Evolutionary conservation across 2,797 vertebrate species (phyloP).

Genomic region (Austrolebias charrua): DNA sequence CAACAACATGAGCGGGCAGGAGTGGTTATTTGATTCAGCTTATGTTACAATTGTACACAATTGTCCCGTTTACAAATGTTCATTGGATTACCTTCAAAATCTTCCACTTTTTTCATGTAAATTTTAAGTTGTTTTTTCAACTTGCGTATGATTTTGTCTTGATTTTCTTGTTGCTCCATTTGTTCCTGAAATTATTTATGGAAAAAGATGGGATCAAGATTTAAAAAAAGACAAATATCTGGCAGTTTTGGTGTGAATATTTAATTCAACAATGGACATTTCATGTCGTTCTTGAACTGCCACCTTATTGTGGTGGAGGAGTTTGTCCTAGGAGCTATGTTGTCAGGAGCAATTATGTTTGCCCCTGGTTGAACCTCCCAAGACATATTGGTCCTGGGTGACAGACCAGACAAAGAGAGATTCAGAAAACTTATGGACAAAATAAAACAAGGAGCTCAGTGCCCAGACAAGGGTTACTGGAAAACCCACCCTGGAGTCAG

Average conservation of each 20-base stretch:
- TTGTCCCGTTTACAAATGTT: background rate
- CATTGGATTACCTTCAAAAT: constrained; percentile 85
- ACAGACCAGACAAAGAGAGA: no score
- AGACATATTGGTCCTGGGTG: no score
- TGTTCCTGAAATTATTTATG: constrained; percentile 80
- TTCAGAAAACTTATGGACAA: no score
- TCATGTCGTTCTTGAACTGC: no score
- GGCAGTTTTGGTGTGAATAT: background rate
- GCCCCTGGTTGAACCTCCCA: no score
- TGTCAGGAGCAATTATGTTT: no score
- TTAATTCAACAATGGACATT: background rate
- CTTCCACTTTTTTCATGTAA: constrained; percentile 88
- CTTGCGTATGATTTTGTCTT: constrained; percentile 91
- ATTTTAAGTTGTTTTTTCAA: constrained; percentile 93
- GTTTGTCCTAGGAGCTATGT: no score
- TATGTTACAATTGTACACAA: no score
- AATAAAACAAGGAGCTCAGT: no score
- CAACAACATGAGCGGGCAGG: constrained; percentile 1
- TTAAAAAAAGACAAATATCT: background rate
- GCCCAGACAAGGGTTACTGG: no score
- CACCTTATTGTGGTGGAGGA: no score
- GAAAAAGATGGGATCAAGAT: constrained; percentile 12
- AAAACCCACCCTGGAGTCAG: no score
- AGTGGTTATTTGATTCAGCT: background rate
- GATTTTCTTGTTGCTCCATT: constrained; percentile 91